Evolutionary conservation across 2,888 invertebrate genomes (phyloP).

Genomic region (Cyclophora punctaria): DNA sequence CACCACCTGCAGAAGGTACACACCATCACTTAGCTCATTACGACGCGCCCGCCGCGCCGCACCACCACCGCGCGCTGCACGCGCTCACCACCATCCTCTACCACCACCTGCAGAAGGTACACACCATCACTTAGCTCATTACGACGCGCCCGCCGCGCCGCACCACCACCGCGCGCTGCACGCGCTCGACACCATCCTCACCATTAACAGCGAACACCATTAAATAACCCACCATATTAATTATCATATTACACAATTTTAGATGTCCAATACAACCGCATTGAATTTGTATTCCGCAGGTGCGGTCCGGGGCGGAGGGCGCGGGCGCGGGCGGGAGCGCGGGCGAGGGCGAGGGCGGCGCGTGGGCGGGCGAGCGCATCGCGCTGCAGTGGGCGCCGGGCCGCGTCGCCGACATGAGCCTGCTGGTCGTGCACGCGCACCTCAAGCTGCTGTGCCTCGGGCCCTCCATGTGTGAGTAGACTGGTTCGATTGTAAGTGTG

Average conservation of each 20-base stretch:
- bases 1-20: conserved; percentile 84
- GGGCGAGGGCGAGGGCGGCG: conserved; percentile 61
- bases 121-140: too few species aligned
- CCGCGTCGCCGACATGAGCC: conserved; percentile 81
- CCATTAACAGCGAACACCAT: too few species aligned
- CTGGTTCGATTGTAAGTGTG: neutral
- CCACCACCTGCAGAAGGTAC: conserved; percentile 83
- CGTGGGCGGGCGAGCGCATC: conserved; percentile 80
- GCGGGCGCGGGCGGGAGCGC: neutral
- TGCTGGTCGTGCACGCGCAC: conserved; percentile 76
- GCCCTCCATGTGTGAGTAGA: conserved; percentile 52
- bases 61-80: conserved; percentile 78
- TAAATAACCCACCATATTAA: conserved; percentile 1
- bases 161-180: conserved; percentile 78
- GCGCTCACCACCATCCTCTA: conserved; percentile 79
- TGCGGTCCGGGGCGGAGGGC: conserved; percentile 10
- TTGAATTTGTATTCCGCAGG: too few species aligned
- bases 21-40: too few species aligned
- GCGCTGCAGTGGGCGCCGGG: conserved; percentile 85
- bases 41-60: conserved; percentile 37
- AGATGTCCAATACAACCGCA: too few species aligned
- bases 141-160: conserved; percentile 35
- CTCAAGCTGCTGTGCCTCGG: conserved; percentile 62
- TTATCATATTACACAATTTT: too few species aligned
- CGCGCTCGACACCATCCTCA: conserved; percentile 78